Evolutionary conservation across 2,888 invertebrate species (phyloP).

Genomic region (Penaeus monodon): DNA sequence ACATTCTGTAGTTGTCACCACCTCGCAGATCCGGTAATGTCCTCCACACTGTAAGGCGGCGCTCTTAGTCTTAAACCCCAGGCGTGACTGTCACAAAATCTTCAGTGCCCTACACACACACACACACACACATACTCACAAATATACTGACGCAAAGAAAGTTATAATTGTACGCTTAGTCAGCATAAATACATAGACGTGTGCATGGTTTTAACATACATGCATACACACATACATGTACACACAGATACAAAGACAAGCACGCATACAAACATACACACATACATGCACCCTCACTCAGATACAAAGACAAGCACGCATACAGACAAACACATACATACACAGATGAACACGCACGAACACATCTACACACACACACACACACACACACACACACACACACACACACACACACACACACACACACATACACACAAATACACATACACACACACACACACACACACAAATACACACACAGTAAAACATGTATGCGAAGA

Average conservation of each 20-base stretch:
- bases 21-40: conserved; percentile 51
- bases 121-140: not conserved
- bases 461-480: not conserved
- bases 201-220: not conserved
- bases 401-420: not conserved
- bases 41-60: conserved; percentile 27
- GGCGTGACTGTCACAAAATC: conserved; percentile 13
- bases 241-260: not conserved
- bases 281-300: not conserved
- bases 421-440: not conserved
- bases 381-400: not conserved
- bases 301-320: not conserved
- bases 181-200: not conserved
- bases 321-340: not conserved
- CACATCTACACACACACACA: no score
- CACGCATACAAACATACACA: not conserved
- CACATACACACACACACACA: not conserved
- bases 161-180: not conserved
- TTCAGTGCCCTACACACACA: not conserved
- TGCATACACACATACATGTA: not conserved
- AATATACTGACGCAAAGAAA: not conserved
- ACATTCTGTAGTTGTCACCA: conserved; percentile 47
- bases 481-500: no score
- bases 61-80: conserved; percentile 8
- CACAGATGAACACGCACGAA: no score